Conservation (phyloP, 2,888 invertebrate genomes). For the Drosophila meridiana region DNA sequence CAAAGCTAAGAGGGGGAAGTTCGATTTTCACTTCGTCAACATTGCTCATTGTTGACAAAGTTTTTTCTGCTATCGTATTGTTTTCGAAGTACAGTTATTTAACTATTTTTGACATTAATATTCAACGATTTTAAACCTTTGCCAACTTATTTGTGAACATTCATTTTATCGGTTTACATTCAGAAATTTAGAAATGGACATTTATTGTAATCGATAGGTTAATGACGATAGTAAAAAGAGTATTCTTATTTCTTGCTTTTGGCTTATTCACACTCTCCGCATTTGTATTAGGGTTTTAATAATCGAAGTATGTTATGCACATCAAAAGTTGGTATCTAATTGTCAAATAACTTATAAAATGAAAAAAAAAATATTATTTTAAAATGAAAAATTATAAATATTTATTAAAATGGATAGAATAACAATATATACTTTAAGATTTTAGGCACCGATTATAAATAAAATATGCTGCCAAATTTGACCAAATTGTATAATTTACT, state of each 20-base stretch:
- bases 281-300: not conserved
- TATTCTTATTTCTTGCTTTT: not conserved
- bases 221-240: not conserved
- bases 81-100: not conserved
- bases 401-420: no score
- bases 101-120: not conserved
- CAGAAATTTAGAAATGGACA: conserved; percentile 13
- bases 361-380: no score
- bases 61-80: not conserved
- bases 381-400: no score
- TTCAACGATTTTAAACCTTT: conserved; percentile 3
- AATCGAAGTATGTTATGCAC: not conserved
- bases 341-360: no score
- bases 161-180: conserved; percentile 9
- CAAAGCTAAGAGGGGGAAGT: conserved; percentile 89
- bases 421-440: no score
- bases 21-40: conserved; percentile 73
- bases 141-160: conserved; percentile 19
- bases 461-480: no score
- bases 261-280: not conserved
- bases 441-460: no score
- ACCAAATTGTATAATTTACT: no score
- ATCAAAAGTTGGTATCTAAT: no score
- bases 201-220: conserved; percentile 21
- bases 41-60: conserved; percentile 55